Percentiles rank a stretch among this genome's conserved stretches.
These are phyloP conservation scores for Candidula unifasciata DNA, from an alignment of 2,888 invertebrate species.

Conservation along the genomic window DNA sequence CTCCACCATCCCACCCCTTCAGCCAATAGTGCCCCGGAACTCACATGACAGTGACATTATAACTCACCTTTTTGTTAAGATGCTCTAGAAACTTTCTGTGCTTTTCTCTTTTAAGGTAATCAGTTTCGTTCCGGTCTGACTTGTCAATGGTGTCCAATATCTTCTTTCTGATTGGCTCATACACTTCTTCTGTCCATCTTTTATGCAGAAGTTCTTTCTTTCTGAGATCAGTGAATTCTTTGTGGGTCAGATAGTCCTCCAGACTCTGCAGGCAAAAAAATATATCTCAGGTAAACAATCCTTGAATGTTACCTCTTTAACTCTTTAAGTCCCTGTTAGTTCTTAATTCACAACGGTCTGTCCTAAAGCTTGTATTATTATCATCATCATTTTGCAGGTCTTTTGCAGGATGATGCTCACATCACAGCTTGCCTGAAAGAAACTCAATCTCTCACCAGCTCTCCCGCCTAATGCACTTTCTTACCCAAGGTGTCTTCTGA, in stretches of 20 bases:
- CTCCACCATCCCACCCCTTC: too few relatives aligned
- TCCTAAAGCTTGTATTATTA: too few relatives aligned
- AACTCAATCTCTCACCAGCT: too few relatives aligned
- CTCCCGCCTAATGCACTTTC: too few relatives aligned
- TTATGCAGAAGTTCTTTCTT: slow-evolving; percentile 76
- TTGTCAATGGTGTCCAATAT: slow-evolving; percentile 71
- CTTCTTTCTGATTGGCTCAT: slow-evolving; percentile 73
- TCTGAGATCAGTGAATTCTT: slow-evolving; percentile 66
- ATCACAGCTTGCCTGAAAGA: too few relatives aligned
- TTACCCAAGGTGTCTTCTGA: too few relatives aligned
- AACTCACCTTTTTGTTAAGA: slow-evolving; percentile 73
- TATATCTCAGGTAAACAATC: background rate
- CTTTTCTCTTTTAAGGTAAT: slow-evolving; percentile 69
- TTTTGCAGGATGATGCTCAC: too few relatives aligned
- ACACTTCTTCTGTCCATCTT: slow-evolving; percentile 74
- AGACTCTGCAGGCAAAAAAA: slow-evolving; percentile 61
- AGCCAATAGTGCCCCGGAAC: too few relatives aligned
- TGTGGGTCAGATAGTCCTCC: slow-evolving; percentile 61
- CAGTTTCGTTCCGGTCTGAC: slow-evolving; percentile 67
- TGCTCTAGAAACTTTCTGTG: slow-evolving; percentile 76
- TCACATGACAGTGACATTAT: too few relatives aligned
- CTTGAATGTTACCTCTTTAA: background rate
- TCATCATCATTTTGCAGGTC: too few relatives aligned
- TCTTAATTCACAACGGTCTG: too few relatives aligned
- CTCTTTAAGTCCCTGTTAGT: background rate